phyloP scores from a whole-genome alignment of 2,888 invertebrate species.

The Leptogaster cylindrica region DNA sequence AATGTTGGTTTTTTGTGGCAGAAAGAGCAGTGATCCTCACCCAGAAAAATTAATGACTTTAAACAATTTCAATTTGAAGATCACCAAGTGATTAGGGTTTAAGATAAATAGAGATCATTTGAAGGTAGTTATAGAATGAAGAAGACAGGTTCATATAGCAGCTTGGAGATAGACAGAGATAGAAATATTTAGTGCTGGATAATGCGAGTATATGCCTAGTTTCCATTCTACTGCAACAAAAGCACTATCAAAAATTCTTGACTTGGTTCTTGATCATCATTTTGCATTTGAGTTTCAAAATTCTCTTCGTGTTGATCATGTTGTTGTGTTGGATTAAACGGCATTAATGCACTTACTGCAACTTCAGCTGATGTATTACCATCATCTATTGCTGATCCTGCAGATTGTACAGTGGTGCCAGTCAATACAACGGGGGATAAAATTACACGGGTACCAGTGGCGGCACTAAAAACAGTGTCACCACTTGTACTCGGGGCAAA shows the following conservation, averaged over 20 bases:
- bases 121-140: too few species aligned
- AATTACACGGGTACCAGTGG: background rate
- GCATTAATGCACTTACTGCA: background rate
- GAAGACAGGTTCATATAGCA: too few species aligned
- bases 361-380: background rate
- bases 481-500: background rate
- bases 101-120: too few species aligned
- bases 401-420: background rate
- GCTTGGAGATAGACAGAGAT: too few species aligned
- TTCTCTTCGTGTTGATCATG: slow-evolving; percentile 10
- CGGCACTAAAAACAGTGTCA: background rate
- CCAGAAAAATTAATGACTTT: too few species aligned
- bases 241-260: slow-evolving; percentile 44
- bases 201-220: background rate
- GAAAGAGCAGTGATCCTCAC: too few species aligned
- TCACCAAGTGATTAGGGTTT: too few species aligned
- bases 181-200: too few species aligned
- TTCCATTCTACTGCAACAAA: slow-evolving; percentile 39
- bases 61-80: too few species aligned
- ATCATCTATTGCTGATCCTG: background rate
- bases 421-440: slow-evolving; percentile 2
- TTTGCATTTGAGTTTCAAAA: background rate
- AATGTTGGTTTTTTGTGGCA: too few species aligned
- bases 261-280: background rate
- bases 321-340: slow-evolving; percentile 2